Percentiles rank a stretch among this genome's conserved stretches.
phyloP scores from a whole-genome alignment of 2,113 vertebrate genomes.

The Ardeotis arabs region DNA sequence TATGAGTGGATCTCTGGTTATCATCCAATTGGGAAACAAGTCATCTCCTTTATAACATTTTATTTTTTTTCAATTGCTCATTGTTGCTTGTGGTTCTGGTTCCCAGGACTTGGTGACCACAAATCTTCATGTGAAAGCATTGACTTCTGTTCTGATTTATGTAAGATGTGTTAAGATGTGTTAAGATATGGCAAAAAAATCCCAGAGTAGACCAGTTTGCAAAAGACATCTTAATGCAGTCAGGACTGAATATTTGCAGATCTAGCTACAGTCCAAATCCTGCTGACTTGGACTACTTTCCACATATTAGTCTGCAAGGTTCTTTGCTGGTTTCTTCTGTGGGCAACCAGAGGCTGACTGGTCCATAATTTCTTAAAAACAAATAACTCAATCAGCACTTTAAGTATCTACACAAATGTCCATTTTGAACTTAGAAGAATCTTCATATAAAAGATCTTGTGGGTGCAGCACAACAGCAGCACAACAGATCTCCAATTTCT shows the following conservation, averaged over 20 bases:
- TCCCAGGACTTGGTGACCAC: neutral
- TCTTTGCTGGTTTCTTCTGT: neutral
- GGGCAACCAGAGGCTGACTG: neutral
- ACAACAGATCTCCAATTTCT: neutral
- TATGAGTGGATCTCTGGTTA: neutral
- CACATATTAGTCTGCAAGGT: neutral
- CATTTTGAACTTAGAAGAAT: neutral
- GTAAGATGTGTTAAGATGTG: neutral
- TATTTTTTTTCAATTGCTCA: neutral
- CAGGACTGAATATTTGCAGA: neutral
- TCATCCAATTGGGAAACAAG: conserved; percentile 19
- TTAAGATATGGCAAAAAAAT: neutral
- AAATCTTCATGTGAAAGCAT: neutral
- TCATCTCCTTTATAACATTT: neutral
- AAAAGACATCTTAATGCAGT: neutral
- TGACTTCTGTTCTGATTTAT: neutral
- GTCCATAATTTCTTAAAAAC: neutral
- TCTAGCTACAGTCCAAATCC: neutral
- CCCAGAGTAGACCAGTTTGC: neutral
- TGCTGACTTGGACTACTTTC: neutral
- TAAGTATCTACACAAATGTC: neutral
- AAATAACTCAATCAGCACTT: neutral
- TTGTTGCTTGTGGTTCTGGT: conserved; percentile 9
- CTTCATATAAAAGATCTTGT: neutral
- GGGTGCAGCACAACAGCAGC: too few relatives aligned